Evolutionary conservation across 2,113 vertebrate genomes (phyloP).

Genomic region (Etheostoma spectabile): DNA sequence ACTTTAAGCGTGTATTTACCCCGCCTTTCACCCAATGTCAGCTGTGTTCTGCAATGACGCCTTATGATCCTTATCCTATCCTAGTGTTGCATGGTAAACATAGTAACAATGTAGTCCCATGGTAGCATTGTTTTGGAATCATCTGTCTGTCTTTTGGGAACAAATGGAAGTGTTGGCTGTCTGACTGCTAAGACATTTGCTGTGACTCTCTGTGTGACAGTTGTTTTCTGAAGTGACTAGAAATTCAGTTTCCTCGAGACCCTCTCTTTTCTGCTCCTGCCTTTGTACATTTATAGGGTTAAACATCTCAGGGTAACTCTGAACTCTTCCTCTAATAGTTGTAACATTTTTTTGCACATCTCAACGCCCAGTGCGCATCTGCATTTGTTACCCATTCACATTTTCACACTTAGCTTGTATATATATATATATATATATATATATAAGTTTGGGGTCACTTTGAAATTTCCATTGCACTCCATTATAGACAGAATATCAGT

Average conservation of each 20-base stretch:
- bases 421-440: too few species aligned
- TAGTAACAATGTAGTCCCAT: not conserved
- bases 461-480: too few species aligned
- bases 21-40: not conserved
- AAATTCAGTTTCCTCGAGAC: not conserved
- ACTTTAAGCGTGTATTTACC: not conserved
- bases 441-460: too few species aligned
- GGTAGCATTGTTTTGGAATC: not conserved
- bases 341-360: not conserved
- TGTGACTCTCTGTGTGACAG: not conserved
- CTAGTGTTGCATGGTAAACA: not conserved
- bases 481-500: too few species aligned
- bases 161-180: not conserved
- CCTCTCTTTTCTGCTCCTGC: not conserved
- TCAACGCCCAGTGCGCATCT: not conserved
- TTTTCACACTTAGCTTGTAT: not conserved
- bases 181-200: slow-evolving; percentile 8
- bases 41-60: not conserved
- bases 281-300: not conserved
- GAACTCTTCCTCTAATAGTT: not conserved
- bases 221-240: not conserved
- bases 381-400: not conserved
- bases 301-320: not conserved
- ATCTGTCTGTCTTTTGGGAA: not conserved
- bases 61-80: not conserved